phyloP scores from a whole-genome alignment of 2,797 vertebrate genomes.

The Propithecus perrieri region DNA sequence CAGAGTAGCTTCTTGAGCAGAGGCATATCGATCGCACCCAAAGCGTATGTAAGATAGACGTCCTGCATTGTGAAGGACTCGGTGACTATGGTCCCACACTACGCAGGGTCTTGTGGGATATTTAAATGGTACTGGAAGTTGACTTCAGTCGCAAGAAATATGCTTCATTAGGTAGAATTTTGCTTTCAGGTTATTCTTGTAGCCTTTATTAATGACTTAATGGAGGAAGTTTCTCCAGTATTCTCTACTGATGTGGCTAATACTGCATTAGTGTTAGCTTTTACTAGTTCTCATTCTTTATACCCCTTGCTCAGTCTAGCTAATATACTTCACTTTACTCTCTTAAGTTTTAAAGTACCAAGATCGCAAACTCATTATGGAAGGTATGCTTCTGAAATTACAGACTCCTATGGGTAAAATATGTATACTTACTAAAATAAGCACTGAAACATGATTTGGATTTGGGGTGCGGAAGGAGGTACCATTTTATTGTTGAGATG shows the following conservation, averaged over 20 bases:
- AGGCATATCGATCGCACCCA: background rate
- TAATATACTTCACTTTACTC: background rate
- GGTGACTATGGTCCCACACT: background rate
- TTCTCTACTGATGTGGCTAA: background rate
- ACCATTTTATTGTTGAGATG: background rate
- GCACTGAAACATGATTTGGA: background rate
- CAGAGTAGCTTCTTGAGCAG: background rate
- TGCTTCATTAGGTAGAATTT: background rate
- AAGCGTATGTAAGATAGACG: background rate
- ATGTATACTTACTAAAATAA: background rate
- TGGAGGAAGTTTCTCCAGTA: background rate
- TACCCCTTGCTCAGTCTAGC: background rate
- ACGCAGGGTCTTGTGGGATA: background rate
- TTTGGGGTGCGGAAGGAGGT: background rate
- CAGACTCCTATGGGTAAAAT: background rate
- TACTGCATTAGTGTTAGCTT: background rate
- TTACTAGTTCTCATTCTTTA: background rate
- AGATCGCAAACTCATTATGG: background rate
- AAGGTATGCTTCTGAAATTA: background rate
- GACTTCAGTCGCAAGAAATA: background rate
- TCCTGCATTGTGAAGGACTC: background rate
- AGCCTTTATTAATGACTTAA: background rate
- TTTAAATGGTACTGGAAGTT: background rate
- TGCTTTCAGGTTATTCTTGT: constrained; percentile 1
- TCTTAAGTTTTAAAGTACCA: background rate